A percentile compares a stretch with the other conserved stretches of the same genome.
phyloP scores from a whole-genome alignment of 2,797 vertebrate species.

The Linurgus olivaceus region DNA sequence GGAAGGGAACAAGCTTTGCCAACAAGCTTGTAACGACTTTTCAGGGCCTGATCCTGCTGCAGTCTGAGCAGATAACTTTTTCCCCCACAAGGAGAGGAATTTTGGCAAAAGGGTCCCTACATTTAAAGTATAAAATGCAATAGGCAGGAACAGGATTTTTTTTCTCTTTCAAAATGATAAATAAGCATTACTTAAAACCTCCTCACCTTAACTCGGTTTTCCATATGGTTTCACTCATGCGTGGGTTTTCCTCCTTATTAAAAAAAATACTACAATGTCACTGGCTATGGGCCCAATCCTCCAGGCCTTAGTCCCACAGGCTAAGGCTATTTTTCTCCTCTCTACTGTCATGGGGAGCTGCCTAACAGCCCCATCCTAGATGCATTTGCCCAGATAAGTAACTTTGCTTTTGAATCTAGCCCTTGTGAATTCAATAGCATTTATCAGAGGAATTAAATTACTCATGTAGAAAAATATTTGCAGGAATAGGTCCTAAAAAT shows the following conservation, averaged over 20 bases:
- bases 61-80: neutral
- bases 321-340: slow-evolving; percentile 41
- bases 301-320: slow-evolving; percentile 32
- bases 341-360: slow-evolving; percentile 43
- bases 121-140: slow-evolving; percentile 52
- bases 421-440: slow-evolving; percentile 6
- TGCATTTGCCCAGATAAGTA: slow-evolving; percentile 17
- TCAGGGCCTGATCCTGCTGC: slow-evolving; percentile 39
- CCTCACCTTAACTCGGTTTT: slow-evolving; percentile 59
- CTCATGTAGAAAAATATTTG: slow-evolving; percentile 29
- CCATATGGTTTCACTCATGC: slow-evolving; percentile 68
- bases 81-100: slow-evolving; percentile 16
- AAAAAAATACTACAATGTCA: slow-evolving; percentile 55
- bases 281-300: slow-evolving; percentile 63
- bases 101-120: slow-evolving; percentile 28
- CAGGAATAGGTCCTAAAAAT: neutral
- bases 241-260: slow-evolving; percentile 56
- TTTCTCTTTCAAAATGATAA: slow-evolving; percentile 56
- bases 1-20: slow-evolving; percentile 8
- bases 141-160: slow-evolving; percentile 15
- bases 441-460: slow-evolving; percentile 38
- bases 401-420: neutral
- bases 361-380: neutral
- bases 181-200: slow-evolving; percentile 69
- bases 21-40: neutral